Evolutionary conservation across 2,113 vertebrate species (phyloP), one percentile per base, ranked within the genome.

Genomic region (Gymnocephalus cernua): DNA sequence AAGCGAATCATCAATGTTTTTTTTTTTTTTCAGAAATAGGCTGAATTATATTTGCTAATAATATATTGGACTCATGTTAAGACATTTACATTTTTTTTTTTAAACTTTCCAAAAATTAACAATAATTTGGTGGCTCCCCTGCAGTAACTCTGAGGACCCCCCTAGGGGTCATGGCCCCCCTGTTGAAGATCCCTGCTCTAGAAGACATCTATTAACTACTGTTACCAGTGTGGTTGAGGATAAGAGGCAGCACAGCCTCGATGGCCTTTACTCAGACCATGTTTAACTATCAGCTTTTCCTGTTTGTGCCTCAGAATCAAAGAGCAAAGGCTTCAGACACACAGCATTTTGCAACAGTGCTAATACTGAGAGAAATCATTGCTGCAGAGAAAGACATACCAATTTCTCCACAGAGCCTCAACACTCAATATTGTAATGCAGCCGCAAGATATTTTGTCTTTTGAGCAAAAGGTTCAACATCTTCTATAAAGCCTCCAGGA

Each of bases 351-450:
- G 53, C 18, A 48, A 11, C 5, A 35, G 29, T 29, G 11, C 9
- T 14, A 70, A 56, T n/a, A 38, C 47, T 62, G 25, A 59, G 32
- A 74, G 25, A 68, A 63, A 48, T 71, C n/a, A 44, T 21, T 4
- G 3, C 16, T 53, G 19, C 56, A 25, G 74, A 65, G 61, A 64
- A 58, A 48, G 35, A 67, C 63, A 45, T 23, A 51, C 25, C 23
- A 68, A 50, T 78, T 63, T 54, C 62, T 79, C 70, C 54, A 59
- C 70, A 27, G 44, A 83, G 62, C 62, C 72, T 56, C 48, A 61
- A 63, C 47, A 70, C 86, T 86, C 78, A 88, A 86, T 84, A 90
- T 75, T 47, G 68, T 57, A 86, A 82, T 38, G 32, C 83, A 78
- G 78, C 65, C n/a, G 21, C 19, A 27, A 74, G 80, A 80, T 83